phyloP scores from a whole-genome alignment of 1,140 invertebrate genomes.

The Ganaspis sp. region DNA sequence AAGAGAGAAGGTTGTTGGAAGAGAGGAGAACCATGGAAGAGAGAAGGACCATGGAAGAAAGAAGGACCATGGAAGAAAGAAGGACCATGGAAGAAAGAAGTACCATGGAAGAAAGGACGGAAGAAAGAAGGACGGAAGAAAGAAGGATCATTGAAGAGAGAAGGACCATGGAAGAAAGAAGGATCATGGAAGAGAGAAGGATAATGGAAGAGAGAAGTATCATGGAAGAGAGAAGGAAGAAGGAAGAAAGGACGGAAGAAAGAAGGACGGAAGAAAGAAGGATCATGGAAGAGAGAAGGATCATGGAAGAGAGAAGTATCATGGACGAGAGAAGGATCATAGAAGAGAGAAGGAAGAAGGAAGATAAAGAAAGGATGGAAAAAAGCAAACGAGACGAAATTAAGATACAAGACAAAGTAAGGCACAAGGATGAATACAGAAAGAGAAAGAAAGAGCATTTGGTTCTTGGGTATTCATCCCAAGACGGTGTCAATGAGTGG shows the following conservation, averaged over 20 bases:
- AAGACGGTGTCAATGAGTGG: background rate
- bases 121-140: no score
- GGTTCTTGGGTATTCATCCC: background rate
- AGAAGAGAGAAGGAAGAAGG: no score
- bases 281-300: constrained; percentile 47
- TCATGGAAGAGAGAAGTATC: constrained; percentile 53
- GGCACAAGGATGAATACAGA: background rate
- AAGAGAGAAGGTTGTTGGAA: no score
- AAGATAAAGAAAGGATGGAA: background rate
- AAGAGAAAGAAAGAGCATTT: background rate
- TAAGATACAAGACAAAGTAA: background rate
- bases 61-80: no score
- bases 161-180: no score
- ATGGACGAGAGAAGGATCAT: constrained; percentile 54
- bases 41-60: no score
- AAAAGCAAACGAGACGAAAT: background rate
- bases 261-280: constrained; percentile 50
- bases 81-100: no score
- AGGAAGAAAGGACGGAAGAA: constrained; percentile 49
- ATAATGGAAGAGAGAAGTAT: no score
- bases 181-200: no score
- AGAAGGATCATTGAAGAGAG: no score
- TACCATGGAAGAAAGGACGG: no score
- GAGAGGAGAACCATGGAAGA: no score
- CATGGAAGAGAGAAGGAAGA: constrained; percentile 52